These are phyloP conservation scores for Chaitophorus viminalis DNA, from an alignment of 2,888 invertebrate genomes.

Conservation along the genomic window DNA sequence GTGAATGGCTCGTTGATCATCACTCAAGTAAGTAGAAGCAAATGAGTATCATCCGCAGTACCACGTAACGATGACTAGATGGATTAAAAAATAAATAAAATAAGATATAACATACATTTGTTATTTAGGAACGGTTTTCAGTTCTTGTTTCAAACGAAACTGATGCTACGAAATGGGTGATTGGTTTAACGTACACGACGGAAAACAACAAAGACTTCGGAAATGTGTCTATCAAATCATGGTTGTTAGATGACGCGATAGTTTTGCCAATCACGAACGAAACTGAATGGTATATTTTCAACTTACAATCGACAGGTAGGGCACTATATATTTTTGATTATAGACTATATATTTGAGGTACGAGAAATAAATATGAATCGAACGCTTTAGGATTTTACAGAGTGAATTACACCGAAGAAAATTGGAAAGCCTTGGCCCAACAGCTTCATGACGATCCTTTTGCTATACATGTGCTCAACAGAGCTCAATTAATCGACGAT, in stretches of 20 bases:
- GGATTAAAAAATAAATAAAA: no score
- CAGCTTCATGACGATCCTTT: constrained; percentile 73
- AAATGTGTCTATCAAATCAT: not conserved
- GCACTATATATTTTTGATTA: not conserved
- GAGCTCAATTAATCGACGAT: constrained; percentile 86
- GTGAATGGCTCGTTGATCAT: constrained; percentile 68
- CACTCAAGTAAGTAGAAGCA: constrained; percentile 70
- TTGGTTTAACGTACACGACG: constrained; percentile 72
- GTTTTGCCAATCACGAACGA: constrained; percentile 65
- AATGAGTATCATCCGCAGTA: no score
- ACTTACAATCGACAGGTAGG: constrained; percentile 73
- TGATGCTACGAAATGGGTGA: constrained; percentile 69
- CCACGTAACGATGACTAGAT: no score
- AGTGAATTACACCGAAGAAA: constrained; percentile 77
- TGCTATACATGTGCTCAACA: constrained; percentile 71
- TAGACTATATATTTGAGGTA: not conserved
- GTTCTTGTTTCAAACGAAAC: not conserved
- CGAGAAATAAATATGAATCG: not conserved
- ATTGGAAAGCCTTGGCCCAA: constrained; percentile 76
- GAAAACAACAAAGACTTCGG: constrained; percentile 64
- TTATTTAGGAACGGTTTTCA: constrained; percentile 50
- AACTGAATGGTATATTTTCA: constrained; percentile 73
- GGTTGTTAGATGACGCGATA: constrained; percentile 61
- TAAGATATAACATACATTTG: no score
- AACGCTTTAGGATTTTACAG: constrained; percentile 74